A percentile compares a stretch with the other conserved stretches of the same genome.
These are phyloP conservation scores for Cydia splendana DNA, from an alignment of 1,140 invertebrate species.

Conservation along the genomic window DNA sequence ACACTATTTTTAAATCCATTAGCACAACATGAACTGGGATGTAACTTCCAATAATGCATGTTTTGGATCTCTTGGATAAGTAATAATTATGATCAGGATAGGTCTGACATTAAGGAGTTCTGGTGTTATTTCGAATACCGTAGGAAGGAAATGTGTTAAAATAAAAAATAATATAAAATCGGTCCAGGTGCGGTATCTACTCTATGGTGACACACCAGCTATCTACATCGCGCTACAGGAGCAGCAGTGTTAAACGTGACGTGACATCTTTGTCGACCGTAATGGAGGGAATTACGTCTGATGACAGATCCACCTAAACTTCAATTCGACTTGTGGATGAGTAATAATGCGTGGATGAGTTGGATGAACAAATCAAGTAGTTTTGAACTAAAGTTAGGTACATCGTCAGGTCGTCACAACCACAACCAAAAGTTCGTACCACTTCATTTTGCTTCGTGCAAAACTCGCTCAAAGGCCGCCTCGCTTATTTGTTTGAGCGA, in stretches of 20 bases:
- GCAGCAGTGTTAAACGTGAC: conserved; percentile 15
- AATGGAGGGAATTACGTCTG: background rate
- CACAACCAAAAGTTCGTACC: background rate
- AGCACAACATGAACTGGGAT: no score
- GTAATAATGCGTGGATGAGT: no score
- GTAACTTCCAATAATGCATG: no score
- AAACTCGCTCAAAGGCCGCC: background rate
- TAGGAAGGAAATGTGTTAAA: background rate
- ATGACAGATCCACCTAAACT: background rate
- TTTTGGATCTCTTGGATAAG: no score
- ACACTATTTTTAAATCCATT: no score
- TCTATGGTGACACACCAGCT: background rate
- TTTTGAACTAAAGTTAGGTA: no score
- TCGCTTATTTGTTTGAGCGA: background rate
- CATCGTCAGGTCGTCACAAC: no score
- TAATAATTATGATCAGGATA: no score
- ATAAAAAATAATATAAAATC: background rate
- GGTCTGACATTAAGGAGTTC: no score
- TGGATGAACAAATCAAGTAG: no score
- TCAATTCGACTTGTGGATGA: background rate
- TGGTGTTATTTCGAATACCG: no score
- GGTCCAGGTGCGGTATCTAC: background rate
- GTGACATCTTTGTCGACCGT: conserved; percentile 13
- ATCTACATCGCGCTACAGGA: conserved; percentile 8
- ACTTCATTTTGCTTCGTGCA: background rate